These are phyloP conservation scores for Rhinichthys osculus DNA, from an alignment of 2,797 vertebrate species.

Conservation along the genomic window DNA sequence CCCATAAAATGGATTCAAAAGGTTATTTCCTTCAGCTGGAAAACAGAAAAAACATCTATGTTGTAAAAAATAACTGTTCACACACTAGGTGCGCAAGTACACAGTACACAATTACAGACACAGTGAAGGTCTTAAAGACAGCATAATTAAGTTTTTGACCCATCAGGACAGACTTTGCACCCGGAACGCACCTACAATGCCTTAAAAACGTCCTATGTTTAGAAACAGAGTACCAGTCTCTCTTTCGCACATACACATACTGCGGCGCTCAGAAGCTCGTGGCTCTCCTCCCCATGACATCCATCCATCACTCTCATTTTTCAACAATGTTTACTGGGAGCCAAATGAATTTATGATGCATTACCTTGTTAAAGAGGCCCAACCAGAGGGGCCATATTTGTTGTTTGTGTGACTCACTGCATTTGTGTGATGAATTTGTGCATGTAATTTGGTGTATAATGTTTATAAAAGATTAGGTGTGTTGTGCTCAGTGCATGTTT, in stretches of 20 bases:
- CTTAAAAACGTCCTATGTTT: conserved; percentile 6
- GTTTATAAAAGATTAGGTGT: conserved; percentile 27
- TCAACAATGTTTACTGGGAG: conserved; percentile 56
- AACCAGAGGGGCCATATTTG: conserved; percentile 44
- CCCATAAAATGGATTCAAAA: neutral
- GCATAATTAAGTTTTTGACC: neutral
- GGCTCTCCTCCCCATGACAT: conserved; percentile 46
- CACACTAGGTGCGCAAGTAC: neutral
- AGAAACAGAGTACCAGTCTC: neutral
- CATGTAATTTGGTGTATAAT: conserved; percentile 31
- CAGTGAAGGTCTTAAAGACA: neutral
- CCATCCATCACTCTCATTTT: conserved; percentile 63
- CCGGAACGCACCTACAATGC: neutral
- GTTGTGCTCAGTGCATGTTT: conserved; percentile 21
- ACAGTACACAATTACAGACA: neutral
- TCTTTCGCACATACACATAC: conserved; percentile 26
- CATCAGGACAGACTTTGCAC: neutral
- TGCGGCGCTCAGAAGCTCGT: conserved; percentile 39
- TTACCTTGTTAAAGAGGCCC: conserved; percentile 61
- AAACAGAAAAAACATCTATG: neutral
- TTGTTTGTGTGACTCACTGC: conserved; percentile 24
- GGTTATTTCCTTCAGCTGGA: neutral
- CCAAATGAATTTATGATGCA: conserved; percentile 65
- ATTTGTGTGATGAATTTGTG: conserved; percentile 38
- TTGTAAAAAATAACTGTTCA: neutral